A percentile compares a stretch with the other conserved stretches of the same genome.
These are phyloP conservation scores for Gortyna flavago DNA, from an alignment of 2,888 invertebrate species.

Conservation along the genomic window DNA sequence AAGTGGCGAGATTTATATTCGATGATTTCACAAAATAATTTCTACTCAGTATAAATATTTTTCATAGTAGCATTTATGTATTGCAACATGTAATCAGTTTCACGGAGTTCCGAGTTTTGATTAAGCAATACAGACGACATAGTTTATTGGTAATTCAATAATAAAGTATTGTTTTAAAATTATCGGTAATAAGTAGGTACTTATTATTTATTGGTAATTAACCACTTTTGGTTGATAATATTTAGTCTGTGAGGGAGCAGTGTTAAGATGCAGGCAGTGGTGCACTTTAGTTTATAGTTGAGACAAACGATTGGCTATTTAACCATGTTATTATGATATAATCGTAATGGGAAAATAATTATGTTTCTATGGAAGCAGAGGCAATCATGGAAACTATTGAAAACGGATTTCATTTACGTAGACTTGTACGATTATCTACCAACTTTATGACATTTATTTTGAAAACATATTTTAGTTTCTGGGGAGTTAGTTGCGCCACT, in stretches of 20 bases:
- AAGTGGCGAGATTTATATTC: constrained; percentile 47
- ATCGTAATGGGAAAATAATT: constrained; percentile 17
- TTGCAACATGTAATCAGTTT: constrained; percentile 28
- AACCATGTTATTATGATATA: constrained; percentile 6
- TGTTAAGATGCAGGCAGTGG: constrained; percentile 27
- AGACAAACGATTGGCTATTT: not conserved
- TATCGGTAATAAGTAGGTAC: constrained; percentile 4
- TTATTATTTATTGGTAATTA: constrained; percentile 23
- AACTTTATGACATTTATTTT: constrained; percentile 1
- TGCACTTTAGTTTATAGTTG: not conserved
- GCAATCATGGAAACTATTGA: not conserved
- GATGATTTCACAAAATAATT: constrained; percentile 40
- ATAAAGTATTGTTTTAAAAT: constrained; percentile 26
- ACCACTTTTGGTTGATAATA: constrained; percentile 19
- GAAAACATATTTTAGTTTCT: not conserved
- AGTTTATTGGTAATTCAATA: constrained; percentile 22
- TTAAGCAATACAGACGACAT: constrained; percentile 32
- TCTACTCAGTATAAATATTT: not conserved
- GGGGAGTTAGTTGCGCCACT: not conserved
- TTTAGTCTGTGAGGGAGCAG: not conserved
- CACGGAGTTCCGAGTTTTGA: constrained; percentile 21
- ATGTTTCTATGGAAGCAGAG: constrained; percentile 15
- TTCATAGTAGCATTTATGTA: not conserved
- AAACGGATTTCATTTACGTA: constrained; percentile 1
- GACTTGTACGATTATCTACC: not conserved